Base-by-base conservation (phyloP, 2,113 vertebrate species). In the Hippopotamus amphibius region DNA sequence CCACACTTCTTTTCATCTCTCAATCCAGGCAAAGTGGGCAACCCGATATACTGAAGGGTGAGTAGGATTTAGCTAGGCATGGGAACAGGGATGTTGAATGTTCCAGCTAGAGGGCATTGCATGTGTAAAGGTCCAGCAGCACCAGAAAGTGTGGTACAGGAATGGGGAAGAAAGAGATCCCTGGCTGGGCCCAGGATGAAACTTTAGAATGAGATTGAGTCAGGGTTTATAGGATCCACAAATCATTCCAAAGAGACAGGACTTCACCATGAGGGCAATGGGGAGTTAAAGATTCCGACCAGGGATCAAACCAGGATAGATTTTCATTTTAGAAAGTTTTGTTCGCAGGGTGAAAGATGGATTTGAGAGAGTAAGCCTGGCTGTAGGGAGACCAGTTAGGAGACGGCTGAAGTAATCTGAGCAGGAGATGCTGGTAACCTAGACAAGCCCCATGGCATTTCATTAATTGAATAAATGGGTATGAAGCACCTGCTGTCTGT, bases 381-480 rank as follows among this genome's bases (percentile, higher is more conserved):
- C 43, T 80, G 66, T 28, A 48, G 65, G 33, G 71, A 77, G 59
- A 65, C 30, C 11, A 22, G 81, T 28, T 28, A n/a, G 43, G 68
- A 96, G 74, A 65, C 41, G 48, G 90, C 61, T 72, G 30, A 28
- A 19, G 53, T 71, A 30, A 72, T 22, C 65, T 1, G 11, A 93
- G 46, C 89, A 33, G 80, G 82, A 81, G 82, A 46, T 74, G 61
- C 8, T 86, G 48, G 69, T 87, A 90, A 61, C 59, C 50, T 85
- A n/a, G 93, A 93, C 74, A 88, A 92, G 76, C 77, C 96, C 97
- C 83, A 0, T 14, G 33, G 83, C 59, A 24, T 33, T 84, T 88
- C 76, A n/a, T 76, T 95, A 95, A 97, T 84, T 90, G 93, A 92
- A 28, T 80, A 66, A 95, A 87, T 83, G 95, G 65, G 84, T 83